Base-by-base conservation (phyloP, 2,113 vertebrate genomes). In the Pterocles burchelli region DNA sequence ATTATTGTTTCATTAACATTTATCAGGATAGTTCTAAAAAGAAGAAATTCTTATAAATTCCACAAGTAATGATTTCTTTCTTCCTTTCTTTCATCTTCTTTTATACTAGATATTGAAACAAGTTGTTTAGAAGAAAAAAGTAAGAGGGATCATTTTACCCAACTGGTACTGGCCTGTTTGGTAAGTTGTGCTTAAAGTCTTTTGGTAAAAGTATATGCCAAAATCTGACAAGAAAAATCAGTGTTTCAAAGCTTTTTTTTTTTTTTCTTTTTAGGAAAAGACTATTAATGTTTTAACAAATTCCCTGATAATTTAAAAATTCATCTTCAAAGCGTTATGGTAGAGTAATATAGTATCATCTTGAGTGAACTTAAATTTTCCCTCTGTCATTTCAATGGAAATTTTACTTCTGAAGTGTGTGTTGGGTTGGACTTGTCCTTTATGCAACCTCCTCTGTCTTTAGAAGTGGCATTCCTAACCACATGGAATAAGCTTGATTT, bases 41-140 rank as follows among this genome's bases (percentile, higher is more conserved):
- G 49, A 67, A 55, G 12, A 73, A 88, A 33, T 5, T 38, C 13
- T 38, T 36, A 8, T 26, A 18, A 57, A 76, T 71, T 48, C 52
- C 31, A 46, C 34, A n/a, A 79, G 21, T 83, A 77, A 41, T 49
- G 7, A 54, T 61, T 71, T 17, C 2, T 48, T 67, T 62, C 67
- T 34, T 3, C 21, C 14, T 43, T 41, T 87, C n/a, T 72, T 61
- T 82, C 17, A 10, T 89, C 48, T 80, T 94, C 29, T n/a, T 94
- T 93, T 92, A 31, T 85, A 85, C 29, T 97, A 99, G 99, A 99
- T 98, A 99, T 99, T 95, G 99, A 99, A 97, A 99, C 99, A 38
- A 98, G 98, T 93, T 99, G 99, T 89, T 98, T 99, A 98, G 99
- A 99, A 98, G 99, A 99, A 97, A 99, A 99, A 98, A 98, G 97